Conservation (phyloP, 2,113 vertebrate genomes). For the Isurus oxyrinchus region DNA sequence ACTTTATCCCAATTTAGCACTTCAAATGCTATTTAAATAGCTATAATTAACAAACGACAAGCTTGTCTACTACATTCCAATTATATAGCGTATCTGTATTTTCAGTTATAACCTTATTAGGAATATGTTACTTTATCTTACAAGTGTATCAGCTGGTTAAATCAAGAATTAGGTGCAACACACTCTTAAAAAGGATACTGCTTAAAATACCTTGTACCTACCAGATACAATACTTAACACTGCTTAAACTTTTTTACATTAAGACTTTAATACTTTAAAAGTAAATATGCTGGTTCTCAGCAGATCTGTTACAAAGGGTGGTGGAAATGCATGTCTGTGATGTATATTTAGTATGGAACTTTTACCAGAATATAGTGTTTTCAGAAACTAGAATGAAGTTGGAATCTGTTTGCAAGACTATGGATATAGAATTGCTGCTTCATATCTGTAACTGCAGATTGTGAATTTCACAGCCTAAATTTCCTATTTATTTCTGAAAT, state of each 20-base stretch:
- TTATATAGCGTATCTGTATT: constrained; percentile 47
- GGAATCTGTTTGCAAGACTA: constrained; percentile 88
- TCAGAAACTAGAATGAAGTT: constrained; percentile 83
- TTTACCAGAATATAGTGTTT: constrained; percentile 80
- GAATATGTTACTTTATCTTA: constrained; percentile 53
- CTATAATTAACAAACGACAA: background rate
- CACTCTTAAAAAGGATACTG: constrained; percentile 54
- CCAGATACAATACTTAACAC: constrained; percentile 62
- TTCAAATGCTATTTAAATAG: constrained; percentile 20
- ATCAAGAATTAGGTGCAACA: constrained; percentile 44
- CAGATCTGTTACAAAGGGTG: constrained; percentile 63
- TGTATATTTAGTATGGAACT: constrained; percentile 89
- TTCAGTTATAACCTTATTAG: constrained; percentile 49
- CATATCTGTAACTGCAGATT: constrained; percentile 93
- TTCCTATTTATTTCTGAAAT: constrained; percentile 99
- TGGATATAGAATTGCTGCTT: constrained; percentile 86
- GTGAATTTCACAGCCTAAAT: constrained; percentile 98
- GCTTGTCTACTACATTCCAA: constrained; percentile 19
- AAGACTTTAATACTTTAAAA: constrained; percentile 26
- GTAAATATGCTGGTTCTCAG: constrained; percentile 64
- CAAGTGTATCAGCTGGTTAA: constrained; percentile 51
- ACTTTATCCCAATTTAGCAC: background rate
- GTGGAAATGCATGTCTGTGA: constrained; percentile 95
- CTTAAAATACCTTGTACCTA: constrained; percentile 57
- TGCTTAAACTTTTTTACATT: constrained; percentile 62